Evolutionary conservation across 2,888 invertebrate genomes (phyloP).

Genomic region (Drosophila fulvimacula): DNA sequence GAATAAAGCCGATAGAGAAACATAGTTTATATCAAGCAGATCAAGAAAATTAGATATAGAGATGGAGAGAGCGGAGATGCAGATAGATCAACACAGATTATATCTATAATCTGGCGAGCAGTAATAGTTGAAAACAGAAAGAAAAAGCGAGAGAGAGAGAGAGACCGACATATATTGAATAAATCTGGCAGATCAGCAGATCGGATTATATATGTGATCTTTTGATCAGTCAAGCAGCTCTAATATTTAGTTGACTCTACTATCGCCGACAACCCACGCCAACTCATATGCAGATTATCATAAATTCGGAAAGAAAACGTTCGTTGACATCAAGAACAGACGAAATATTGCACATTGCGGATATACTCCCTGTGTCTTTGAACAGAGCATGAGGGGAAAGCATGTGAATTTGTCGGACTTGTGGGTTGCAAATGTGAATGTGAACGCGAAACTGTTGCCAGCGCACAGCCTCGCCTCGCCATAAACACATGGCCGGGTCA

Average conservation of each 20-base stretch:
- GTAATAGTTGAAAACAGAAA: no score
- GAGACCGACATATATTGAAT: no score
- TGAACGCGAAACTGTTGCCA: slow-evolving; percentile 49
- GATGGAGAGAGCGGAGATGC: neutral
- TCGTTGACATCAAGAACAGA: slow-evolving; percentile 1
- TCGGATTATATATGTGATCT: no score
- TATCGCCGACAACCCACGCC: neutral
- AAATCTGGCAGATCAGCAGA: no score
- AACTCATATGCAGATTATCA: neutral
- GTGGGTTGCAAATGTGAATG: slow-evolving; percentile 29
- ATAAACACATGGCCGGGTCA: slow-evolving; percentile 72
- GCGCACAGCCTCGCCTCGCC: slow-evolving; percentile 34
- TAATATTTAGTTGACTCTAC: no score
- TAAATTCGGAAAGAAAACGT: neutral
- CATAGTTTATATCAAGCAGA: neutral
- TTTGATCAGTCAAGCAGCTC: no score
- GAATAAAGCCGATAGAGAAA: neutral
- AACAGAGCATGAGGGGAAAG: slow-evolving; percentile 26
- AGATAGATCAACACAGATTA: no score
- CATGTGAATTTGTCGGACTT: slow-evolving; percentile 41
- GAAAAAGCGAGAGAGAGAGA: no score
- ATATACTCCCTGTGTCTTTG: neutral
- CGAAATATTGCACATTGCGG: neutral
- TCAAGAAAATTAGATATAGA: neutral
- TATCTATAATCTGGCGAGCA: no score